Evolutionary conservation across 2,888 invertebrate species (phyloP).

Genomic region (Aethes cnicana): DNA sequence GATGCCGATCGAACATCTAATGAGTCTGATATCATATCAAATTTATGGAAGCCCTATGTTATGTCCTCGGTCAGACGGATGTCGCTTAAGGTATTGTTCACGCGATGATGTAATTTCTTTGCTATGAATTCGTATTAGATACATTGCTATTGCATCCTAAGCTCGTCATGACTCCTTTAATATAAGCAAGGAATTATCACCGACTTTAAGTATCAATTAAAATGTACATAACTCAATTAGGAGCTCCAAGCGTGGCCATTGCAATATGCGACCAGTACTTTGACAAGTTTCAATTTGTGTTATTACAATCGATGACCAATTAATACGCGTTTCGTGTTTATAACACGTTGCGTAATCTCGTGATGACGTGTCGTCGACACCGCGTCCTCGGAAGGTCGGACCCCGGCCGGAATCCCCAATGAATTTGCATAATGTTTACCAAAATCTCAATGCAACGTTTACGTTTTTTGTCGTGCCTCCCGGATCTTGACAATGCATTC

Average conservation of each 20-base stretch:
- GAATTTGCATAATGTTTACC: slow-evolving; percentile 36
- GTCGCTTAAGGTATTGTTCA: slow-evolving; percentile 39
- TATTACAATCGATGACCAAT: slow-evolving; percentile 16
- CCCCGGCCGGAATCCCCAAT: slow-evolving; percentile 39
- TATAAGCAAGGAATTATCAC: too few relatives aligned
- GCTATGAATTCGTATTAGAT: slow-evolving; percentile 13
- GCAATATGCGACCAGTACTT: too few relatives aligned
- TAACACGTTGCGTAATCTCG: slow-evolving; percentile 53
- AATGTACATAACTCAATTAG: too few relatives aligned
- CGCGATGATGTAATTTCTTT: slow-evolving; percentile 36
- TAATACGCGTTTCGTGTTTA: slow-evolving; percentile 18
- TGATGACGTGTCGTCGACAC: slow-evolving; percentile 59
- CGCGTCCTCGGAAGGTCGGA: slow-evolving; percentile 61
- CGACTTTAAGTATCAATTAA: too few relatives aligned
- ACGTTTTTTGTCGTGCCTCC: slow-evolving; percentile 37
- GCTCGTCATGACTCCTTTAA: slow-evolving; percentile 3
- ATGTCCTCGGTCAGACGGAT: slow-evolving; percentile 46
- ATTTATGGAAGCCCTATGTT: slow-evolving; percentile 53
- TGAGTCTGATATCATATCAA: slow-evolving; percentile 47
- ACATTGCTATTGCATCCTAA: slow-evolving; percentile 16
- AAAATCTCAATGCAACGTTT: slow-evolving; percentile 7
- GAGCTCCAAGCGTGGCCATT: too few relatives aligned
- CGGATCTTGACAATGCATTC: slow-evolving; percentile 40
- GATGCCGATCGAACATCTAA: slow-evolving; percentile 45
- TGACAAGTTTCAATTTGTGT: slow-evolving; percentile 5